Evolutionary conservation across 2,113 vertebrate species (phyloP), one percentile per base, ranked within the genome.

Genomic region (Aviceda subcristata): DNA sequence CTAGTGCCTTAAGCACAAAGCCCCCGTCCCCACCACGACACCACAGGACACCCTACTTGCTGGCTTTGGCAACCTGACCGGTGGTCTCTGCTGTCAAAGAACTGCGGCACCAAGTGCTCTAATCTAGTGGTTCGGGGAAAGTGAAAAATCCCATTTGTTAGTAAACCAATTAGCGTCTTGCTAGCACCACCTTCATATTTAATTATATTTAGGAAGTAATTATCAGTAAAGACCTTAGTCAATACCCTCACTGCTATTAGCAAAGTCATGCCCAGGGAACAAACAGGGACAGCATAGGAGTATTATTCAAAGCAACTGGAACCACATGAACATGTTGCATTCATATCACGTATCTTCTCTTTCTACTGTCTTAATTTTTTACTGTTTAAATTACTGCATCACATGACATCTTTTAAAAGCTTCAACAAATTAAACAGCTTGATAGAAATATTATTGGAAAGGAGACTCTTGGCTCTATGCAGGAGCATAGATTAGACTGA

Each of bases 11-110:
- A 84, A 43, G 34, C 68, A 66, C 10, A 23, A 72, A 88, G 30
- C 6, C n/a, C 8, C 34, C 1, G 0, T 59, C 15, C 29, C 17
- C 36, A 53, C 0, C 5, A 0, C 0, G 9, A 30, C 53, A 57
- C 24, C 48, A 19, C 55, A 68, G n/a, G 45, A 66, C 41, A n/a
- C 19, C 22, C 34, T 39, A 26, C 46, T 48, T 50, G 32, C 29
- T 50, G 34, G 17, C 57, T 86, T 24, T 2, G 4, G 43, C 43
- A 51, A 15, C 12, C 34, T 14, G 7, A 34, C 3, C 1, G 0
- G 30, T 3, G 0, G 11, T 6, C 19, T 23, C 29, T 0, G 1
- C 41, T 41, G 43, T 4, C 0, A 0, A 79, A 87, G 79, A 69
- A 57, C 36, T 51, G 53, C 62, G n/a, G 86, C 15, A 17, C n/a